Evolutionary conservation across 2,797 vertebrate genomes (phyloP).

Genomic region (Tapirus indicus): DNA sequence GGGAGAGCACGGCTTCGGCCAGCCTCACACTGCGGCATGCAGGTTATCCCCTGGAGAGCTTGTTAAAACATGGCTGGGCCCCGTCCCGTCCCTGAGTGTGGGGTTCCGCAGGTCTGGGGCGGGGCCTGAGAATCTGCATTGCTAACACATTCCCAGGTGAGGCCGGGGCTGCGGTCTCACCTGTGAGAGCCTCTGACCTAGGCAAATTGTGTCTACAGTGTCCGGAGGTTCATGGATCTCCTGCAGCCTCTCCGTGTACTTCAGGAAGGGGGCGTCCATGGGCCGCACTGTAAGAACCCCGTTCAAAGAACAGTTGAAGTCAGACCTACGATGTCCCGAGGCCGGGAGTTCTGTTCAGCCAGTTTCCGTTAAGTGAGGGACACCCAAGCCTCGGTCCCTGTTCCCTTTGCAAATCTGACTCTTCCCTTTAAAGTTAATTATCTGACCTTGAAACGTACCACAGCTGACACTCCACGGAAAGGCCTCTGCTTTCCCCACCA

Average conservation of each 20-base stretch:
- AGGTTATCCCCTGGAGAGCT: not conserved
- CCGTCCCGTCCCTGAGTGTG: too few relatives aligned
- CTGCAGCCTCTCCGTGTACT: not conserved
- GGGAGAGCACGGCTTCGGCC: not conserved
- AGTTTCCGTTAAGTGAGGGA: not conserved
- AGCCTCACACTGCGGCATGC: not conserved
- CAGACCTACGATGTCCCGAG: not conserved
- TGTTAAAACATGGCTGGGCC: not conserved
- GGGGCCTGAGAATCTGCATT: not conserved
- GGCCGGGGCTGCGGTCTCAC: not conserved
- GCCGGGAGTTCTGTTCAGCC: not conserved
- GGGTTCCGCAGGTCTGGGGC: not conserved
- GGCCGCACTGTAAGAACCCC: not conserved
- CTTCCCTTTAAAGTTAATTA: conserved; percentile 58
- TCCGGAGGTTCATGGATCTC: not conserved
- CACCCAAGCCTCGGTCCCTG: not conserved
- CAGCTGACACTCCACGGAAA: not conserved
- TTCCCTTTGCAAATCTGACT: conserved; percentile 34
- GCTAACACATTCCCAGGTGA: not conserved
- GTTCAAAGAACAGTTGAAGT: not conserved
- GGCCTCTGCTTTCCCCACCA: not conserved
- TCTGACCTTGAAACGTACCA: conserved; percentile 77
- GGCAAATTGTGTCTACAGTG: not conserved
- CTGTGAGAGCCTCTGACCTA: not conserved
- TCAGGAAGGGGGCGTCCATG: fast-evolving